Conservation (phyloP, 2,797 vertebrate species). For the Garrulus glandarius region DNA sequence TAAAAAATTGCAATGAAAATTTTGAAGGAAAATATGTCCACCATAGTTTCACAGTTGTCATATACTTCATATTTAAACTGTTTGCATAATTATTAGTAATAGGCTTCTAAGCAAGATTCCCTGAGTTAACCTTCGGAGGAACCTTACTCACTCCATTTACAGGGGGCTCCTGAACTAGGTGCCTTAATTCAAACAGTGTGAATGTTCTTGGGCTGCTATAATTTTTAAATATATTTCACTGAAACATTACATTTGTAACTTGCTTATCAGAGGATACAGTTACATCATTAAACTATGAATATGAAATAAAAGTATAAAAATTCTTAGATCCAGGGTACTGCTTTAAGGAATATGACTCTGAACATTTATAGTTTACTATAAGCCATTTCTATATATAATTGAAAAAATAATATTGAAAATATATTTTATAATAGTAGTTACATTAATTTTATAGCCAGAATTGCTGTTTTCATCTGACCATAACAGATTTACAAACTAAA, state of each 20-base stretch:
- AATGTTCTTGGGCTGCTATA: background rate
- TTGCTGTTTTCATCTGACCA: background rate
- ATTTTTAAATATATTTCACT: background rate
- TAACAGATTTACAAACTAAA: background rate
- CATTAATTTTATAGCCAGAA: background rate
- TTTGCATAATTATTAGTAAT: background rate
- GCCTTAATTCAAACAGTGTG: background rate
- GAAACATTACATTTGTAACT: background rate
- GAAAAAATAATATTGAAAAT: background rate
- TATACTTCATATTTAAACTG: background rate
- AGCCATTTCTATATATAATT: background rate
- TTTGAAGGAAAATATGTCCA: background rate
- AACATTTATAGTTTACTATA: background rate
- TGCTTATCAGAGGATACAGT: background rate
- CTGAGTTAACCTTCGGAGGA: background rate
- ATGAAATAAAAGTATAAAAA: background rate
- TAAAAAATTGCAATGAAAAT: background rate
- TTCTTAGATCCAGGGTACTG: background rate
- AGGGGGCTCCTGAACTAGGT: background rate
- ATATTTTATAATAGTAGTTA: background rate
- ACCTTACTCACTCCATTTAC: background rate
- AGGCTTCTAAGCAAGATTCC: background rate
- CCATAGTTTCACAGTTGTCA: background rate
- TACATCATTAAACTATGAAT: background rate
- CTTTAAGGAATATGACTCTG: background rate